Evolutionary conservation across 2,113 vertebrate species (phyloP).

Genomic region (Morphnarchus princeps): DNA sequence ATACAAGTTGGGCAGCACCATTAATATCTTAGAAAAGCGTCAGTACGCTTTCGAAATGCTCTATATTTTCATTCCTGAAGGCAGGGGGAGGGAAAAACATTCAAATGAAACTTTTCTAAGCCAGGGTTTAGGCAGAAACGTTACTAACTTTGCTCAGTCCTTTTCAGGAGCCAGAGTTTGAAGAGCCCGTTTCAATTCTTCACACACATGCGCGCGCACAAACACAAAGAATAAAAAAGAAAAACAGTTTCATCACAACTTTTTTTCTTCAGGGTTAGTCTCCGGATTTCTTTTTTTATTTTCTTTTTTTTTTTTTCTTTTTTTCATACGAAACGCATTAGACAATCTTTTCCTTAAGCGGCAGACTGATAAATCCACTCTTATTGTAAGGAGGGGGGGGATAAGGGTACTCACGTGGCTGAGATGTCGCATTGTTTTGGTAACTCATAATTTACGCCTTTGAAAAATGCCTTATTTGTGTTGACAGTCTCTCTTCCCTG

Average conservation of each 20-base stretch:
- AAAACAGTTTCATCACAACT: slow-evolving; percentile 3
- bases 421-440: slow-evolving; percentile 28
- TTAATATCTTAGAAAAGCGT: slow-evolving; percentile 10
- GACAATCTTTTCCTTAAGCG: not conserved
- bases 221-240: not conserved
- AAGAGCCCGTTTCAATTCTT: not conserved
- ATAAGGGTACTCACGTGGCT: slow-evolving; percentile 66
- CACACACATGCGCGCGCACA: accelerated
- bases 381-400: not conserved
- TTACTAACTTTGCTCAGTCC: not conserved
- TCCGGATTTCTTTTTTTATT: not conserved
- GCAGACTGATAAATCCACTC: not conserved
- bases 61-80: slow-evolving; percentile 22
- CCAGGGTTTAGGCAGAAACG: not conserved
- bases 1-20: not conserved
- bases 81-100: not conserved
- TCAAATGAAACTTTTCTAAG: slow-evolving; percentile 11
- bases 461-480: slow-evolving; percentile 45
- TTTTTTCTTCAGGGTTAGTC: not conserved
- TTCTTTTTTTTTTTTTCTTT: not conserved
- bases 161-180: not conserved
- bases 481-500: slow-evolving; percentile 21
- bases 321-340: not conserved
- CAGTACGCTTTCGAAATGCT: not conserved
- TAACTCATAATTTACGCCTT: slow-evolving; percentile 59